A percentile compares a stretch with the other conserved stretches of the same genome.
These are phyloP conservation scores for Agrochola circellaris DNA, from an alignment of 2,888 invertebrate species.

Conservation along the genomic window DNA sequence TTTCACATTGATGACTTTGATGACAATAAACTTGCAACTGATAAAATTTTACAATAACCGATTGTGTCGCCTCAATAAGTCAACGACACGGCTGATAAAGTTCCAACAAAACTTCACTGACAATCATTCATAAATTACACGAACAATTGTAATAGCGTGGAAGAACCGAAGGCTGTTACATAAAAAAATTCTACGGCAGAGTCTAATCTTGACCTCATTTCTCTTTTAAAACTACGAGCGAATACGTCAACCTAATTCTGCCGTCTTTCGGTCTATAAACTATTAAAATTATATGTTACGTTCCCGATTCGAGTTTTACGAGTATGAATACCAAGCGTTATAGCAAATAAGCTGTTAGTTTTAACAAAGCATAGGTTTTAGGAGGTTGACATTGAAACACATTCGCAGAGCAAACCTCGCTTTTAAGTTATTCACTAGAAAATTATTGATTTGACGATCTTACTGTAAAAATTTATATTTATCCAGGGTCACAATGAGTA, in stretches of 20 bases:
- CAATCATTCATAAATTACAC: constrained; percentile 49
- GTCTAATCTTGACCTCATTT: constrained; percentile 84
- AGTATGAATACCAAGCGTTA: constrained; percentile 34
- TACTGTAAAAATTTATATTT: neutral
- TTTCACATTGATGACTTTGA: constrained; percentile 27
- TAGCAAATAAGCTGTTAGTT: constrained; percentile 23
- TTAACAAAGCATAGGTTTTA: constrained; percentile 19
- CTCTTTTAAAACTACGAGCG: constrained; percentile 76
- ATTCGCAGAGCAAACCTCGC: neutral
- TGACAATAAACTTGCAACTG: constrained; percentile 46
- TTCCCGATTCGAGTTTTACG: constrained; percentile 54
- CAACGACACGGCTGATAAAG: constrained; percentile 65
- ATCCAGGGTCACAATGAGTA: neutral
- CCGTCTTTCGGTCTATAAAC: constrained; percentile 50
- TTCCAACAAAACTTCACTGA: constrained; percentile 45
- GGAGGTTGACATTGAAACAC: neutral
- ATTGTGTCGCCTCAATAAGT: constrained; percentile 54
- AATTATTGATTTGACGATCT: neutral
- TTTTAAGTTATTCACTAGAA: too few relatives aligned
- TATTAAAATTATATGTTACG: constrained; percentile 64
- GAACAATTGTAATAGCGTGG: constrained; percentile 45
- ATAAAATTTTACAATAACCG: constrained; percentile 56
- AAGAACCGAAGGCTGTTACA: constrained; percentile 71
- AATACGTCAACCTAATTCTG: constrained; percentile 66
- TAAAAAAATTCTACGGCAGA: constrained; percentile 69